Percentiles rank a stretch among this genome's conserved stretches.
These are phyloP conservation scores for Antechinus flavipes DNA, from an alignment of 2,113 vertebrate genomes.

Conservation along the genomic window DNA sequence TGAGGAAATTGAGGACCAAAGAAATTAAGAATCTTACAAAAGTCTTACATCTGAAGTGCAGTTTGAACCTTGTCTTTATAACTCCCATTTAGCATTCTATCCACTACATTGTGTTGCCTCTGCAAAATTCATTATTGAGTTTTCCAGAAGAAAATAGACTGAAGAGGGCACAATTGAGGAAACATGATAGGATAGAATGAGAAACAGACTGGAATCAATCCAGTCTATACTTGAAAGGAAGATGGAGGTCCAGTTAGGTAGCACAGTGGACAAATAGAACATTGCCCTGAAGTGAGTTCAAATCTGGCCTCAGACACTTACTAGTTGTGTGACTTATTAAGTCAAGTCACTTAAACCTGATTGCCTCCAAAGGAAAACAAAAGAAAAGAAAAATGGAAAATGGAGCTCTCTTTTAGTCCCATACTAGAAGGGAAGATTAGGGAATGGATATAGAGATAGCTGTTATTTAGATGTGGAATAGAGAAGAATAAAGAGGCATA, in stretches of 20 bases:
- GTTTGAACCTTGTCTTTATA: background rate
- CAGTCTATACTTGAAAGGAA: background rate
- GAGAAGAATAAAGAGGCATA: background rate
- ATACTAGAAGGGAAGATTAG: background rate
- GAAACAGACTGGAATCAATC: background rate
- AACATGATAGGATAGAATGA: background rate
- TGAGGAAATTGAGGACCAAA: background rate
- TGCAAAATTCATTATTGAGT: background rate
- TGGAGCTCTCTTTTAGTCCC: background rate
- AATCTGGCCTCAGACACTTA: background rate
- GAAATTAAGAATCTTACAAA: background rate
- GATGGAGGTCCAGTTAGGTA: background rate
- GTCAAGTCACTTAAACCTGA: background rate
- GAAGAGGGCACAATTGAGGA: background rate
- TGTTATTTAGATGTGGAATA: background rate
- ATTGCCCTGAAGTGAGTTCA: background rate
- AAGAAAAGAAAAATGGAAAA: background rate
- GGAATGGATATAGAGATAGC: background rate
- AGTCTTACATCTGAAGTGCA: background rate
- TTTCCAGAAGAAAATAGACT: background rate
- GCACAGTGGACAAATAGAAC: no score
- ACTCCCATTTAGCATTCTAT: background rate
- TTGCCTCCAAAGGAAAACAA: background rate
- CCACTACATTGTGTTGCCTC: background rate
- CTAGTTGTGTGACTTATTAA: background rate